phyloP scores from a whole-genome alignment of 2,888 invertebrate genomes.

The Copidosoma aretas region DNA sequence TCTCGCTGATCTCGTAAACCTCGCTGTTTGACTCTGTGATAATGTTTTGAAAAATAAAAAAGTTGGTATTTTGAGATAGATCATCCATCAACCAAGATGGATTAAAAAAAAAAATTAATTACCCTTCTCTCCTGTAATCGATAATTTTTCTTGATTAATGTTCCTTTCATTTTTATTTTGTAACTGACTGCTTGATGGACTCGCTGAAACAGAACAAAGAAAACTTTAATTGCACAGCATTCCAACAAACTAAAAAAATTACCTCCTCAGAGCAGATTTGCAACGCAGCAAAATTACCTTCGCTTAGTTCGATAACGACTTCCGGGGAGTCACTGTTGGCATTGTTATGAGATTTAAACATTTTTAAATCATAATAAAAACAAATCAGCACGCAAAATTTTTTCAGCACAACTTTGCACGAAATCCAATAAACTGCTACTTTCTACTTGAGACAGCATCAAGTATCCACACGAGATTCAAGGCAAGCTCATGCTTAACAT shows the following conservation, averaged over 20 bases:
- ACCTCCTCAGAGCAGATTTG: too few species aligned
- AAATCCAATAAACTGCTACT: background rate
- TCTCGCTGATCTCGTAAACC: constrained; percentile 33
- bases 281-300: constrained; percentile 20
- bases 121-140: constrained; percentile 25
- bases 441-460: background rate
- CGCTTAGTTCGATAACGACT: constrained; percentile 30
- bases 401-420: too few species aligned
- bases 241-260: background rate
- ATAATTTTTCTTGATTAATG: constrained; percentile 13
- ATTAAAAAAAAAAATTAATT: background rate
- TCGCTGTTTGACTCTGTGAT: constrained; percentile 23
- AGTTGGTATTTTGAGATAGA: too few species aligned
- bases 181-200: constrained; percentile 4
- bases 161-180: constrained; percentile 25
- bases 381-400: background rate
- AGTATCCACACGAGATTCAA: background rate
- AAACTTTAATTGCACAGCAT: background rate
- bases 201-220: constrained; percentile 17
- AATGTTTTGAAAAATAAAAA: background rate
- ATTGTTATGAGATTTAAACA: background rate
- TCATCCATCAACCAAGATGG: too few species aligned
- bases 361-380: background rate
- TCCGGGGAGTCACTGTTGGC: constrained; percentile 20
- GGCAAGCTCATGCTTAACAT: background rate